These are phyloP conservation scores for Parus major DNA, from an alignment of 2,113 vertebrate genomes.

Conservation along the genomic window DNA sequence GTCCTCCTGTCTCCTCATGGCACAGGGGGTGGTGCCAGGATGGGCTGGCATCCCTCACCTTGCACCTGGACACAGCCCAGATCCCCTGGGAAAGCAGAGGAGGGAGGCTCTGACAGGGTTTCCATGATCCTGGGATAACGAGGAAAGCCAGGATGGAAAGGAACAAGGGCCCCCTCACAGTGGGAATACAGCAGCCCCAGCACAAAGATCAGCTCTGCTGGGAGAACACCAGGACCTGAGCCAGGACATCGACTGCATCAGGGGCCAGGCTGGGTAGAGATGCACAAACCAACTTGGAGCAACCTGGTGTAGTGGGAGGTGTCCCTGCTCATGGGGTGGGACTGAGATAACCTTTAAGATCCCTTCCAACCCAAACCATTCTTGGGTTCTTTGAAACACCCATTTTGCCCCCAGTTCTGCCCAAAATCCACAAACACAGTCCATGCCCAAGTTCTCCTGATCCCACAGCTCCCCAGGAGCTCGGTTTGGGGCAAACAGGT, in stretches of 20 bases:
- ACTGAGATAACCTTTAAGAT: background rate
- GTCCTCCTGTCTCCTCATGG: background rate
- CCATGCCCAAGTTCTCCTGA: background rate
- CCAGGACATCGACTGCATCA: fast-evolving
- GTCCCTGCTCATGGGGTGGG: background rate
- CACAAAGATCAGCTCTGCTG: background rate
- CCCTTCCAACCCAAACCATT: background rate
- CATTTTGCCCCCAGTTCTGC: background rate
- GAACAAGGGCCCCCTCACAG: fast-evolving
- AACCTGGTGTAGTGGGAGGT: background rate
- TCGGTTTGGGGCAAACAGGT: fast-evolving
- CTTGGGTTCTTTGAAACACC: background rate
- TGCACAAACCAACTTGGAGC: background rate
- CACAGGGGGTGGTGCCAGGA: fast-evolving
- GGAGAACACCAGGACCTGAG: background rate
- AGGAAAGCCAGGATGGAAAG: background rate
- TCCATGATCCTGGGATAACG: fast-evolving
- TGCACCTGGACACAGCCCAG: background rate
- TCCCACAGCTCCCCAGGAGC: background rate
- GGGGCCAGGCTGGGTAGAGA: background rate
- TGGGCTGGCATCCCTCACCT: background rate
- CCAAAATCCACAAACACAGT: background rate
- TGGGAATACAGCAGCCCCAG: background rate
- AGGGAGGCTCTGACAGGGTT: background rate
- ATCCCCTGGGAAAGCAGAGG: background rate